Conservation (phyloP, 2,113 vertebrate genomes). For the Synchiropus splendidus region DNA sequence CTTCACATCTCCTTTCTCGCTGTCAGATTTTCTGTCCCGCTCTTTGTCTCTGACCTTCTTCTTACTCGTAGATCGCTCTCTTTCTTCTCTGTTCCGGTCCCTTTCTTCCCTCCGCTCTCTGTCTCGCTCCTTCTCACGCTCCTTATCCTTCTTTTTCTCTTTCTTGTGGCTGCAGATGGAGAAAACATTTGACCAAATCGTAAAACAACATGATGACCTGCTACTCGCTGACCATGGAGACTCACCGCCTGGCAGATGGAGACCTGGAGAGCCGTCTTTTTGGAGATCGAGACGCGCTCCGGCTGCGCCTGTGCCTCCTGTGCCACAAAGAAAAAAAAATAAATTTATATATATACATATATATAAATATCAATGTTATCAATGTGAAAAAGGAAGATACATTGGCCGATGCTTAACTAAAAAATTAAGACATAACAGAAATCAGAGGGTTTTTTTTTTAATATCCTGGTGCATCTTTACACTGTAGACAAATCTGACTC, state of each 20-base stretch:
- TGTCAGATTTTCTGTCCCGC: constrained; percentile 85
- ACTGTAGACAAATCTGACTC: no score
- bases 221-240: neutral
- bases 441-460: no score
- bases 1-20: constrained; percentile 91
- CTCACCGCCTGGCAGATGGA: constrained; percentile 83
- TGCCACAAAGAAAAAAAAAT: neutral
- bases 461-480: no score
- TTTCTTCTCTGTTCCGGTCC: constrained; percentile 78
- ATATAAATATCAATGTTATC: neutral
- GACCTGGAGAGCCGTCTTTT: constrained; percentile 80
- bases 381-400: no score
- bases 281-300: constrained; percentile 80
- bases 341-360: neutral
- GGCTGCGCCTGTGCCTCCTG: constrained; percentile 77
- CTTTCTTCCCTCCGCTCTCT: constrained; percentile 70
- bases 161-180: constrained; percentile 82
- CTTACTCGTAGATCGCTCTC: constrained; percentile 84
- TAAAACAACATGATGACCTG: no score
- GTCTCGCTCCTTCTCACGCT: constrained; percentile 82
- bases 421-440: no score
- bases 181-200: neutral
- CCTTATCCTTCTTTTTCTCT: constrained; percentile 97
- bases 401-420: no score
- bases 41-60: constrained; percentile 95